Evolutionary conservation across 1,140 invertebrate genomes (phyloP).

Genomic region (Brachionus rubens): DNA sequence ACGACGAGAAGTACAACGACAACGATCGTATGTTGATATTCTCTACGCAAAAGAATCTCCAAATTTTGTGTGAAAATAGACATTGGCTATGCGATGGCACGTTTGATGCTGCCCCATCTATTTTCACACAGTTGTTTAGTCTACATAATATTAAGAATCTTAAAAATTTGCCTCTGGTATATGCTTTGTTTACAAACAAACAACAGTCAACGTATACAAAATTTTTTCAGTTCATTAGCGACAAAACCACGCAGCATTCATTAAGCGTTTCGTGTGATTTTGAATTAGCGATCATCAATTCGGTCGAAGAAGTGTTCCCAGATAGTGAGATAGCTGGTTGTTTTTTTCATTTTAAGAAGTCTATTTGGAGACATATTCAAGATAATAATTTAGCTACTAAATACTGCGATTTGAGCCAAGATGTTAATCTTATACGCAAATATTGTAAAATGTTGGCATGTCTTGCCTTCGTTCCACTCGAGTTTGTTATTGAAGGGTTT

Average conservation of each 20-base stretch:
- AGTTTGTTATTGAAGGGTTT: too few species aligned
- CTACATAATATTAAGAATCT: neutral
- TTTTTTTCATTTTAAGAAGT: slow-evolving; percentile 38
- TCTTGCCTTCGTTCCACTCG: neutral
- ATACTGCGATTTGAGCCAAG: neutral
- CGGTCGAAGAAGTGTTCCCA: neutral
- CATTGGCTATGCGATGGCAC: slow-evolving; percentile 3
- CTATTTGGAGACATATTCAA: neutral
- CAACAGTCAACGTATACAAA: neutral
- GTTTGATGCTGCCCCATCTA: neutral
- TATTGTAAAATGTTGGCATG: neutral
- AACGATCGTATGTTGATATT: neutral
- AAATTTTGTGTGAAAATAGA: neutral
- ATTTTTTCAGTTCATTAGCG: neutral
- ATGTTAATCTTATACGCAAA: neutral
- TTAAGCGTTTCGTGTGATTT: neutral
- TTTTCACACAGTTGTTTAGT: neutral
- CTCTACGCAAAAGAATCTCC: neutral
- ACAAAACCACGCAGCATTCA: neutral
- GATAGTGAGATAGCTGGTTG: neutral
- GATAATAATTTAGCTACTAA: neutral
- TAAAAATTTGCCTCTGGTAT: neutral
- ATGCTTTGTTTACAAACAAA: slow-evolving; percentile 5
- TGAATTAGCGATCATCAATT: neutral
- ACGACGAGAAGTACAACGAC: neutral